Evolutionary conservation across 2,113 vertebrate species (phyloP), one percentile per base, ranked within the genome.

Genomic region (Chunga burmeisteri): DNA sequence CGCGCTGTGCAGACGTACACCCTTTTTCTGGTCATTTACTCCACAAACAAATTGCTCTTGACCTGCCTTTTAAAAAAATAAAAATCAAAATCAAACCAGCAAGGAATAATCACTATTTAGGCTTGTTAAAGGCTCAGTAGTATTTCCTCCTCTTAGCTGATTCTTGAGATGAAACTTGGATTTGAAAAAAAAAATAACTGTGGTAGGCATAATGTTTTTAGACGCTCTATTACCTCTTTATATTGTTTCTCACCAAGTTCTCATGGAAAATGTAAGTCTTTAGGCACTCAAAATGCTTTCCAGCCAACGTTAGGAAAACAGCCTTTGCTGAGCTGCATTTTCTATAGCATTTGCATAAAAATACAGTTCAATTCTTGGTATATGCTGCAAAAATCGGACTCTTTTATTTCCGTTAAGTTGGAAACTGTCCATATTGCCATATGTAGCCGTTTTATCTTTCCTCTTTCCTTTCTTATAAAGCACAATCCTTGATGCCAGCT

Each of bases 401-500:
- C 70, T 94, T 86, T 92, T 94, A 93, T 93, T 96, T 81, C 87
- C 74, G 56, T 94, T 95, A 80, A 75, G 81, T 58, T 97, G 94
- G 91, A 96, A 97, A 90, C 74, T 77, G 74, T 96, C 94, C 91
- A 97, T 94, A 88, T 96, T 93, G 93, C 93, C 96, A 97, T 91
- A 96, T 96, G 95, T 73, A 96, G 87, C 67, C 3, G 3, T 95
- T 96, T 97, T 77, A 77, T 97, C 95, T 95, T 94, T 68, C 67
- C 83, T 94, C 30, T 0, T 93, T 88, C 40, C 58, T 93, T 93
- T 95, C 88, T 93, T 90, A 81, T 25, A 74, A 90, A 96, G 91
- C 75, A 90, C 67, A 73, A 10, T 86, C 47, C 81, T 92, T 82
- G 53, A 88, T 94, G 92, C 85, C 87, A 93, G 79, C 84, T 95